These are phyloP conservation scores for Luidia sarsii DNA, from an alignment of 53 echinoderm and acorn worm genomes.

Conservation along the genomic window DNA sequence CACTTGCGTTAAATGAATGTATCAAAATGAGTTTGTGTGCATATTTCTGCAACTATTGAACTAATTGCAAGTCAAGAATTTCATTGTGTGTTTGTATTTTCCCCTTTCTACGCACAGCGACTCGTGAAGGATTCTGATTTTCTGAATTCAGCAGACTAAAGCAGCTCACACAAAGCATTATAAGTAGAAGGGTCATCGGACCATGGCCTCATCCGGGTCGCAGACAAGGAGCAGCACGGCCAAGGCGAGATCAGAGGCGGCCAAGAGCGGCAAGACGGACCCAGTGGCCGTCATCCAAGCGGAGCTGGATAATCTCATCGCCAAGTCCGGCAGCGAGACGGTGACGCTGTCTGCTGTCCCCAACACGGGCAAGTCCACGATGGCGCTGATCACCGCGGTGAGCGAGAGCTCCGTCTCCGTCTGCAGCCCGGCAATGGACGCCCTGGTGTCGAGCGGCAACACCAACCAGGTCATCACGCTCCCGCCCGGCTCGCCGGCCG, in stretches of 20 bases:
- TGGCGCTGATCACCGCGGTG: slow-evolving; percentile 8
- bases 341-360: slow-evolving; percentile 16
- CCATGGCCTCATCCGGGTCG: slow-evolving; percentile 42
- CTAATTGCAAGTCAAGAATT: too few relatives aligned
- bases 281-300: slow-evolving; percentile 54
- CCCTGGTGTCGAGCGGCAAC: slow-evolving; percentile 36
- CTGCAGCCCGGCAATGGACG: slow-evolving; percentile 13
- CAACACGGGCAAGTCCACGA: slow-evolving; percentile 19
- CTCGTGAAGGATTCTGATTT: too few relatives aligned
- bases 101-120: too few relatives aligned
- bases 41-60: too few relatives aligned
- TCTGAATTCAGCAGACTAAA: too few relatives aligned
- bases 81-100: too few relatives aligned
- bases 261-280: slow-evolving; percentile 33
- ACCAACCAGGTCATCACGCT: slow-evolving; percentile 51
- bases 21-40: too few relatives aligned
- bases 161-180: too few relatives aligned
- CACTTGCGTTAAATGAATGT: too few relatives aligned
- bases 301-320: slow-evolving; percentile 58
- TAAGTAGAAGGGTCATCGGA: too few relatives aligned
- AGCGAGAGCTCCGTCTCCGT: slow-evolving; percentile 13
- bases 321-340: slow-evolving; percentile 34
- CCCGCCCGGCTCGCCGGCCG: slow-evolving; percentile 44
- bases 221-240: slow-evolving; percentile 38
- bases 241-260: slow-evolving; percentile 18